These are phyloP conservation scores for Mionectes macconnelli DNA, from an alignment of 2,113 vertebrate genomes.

Conservation along the genomic window DNA sequence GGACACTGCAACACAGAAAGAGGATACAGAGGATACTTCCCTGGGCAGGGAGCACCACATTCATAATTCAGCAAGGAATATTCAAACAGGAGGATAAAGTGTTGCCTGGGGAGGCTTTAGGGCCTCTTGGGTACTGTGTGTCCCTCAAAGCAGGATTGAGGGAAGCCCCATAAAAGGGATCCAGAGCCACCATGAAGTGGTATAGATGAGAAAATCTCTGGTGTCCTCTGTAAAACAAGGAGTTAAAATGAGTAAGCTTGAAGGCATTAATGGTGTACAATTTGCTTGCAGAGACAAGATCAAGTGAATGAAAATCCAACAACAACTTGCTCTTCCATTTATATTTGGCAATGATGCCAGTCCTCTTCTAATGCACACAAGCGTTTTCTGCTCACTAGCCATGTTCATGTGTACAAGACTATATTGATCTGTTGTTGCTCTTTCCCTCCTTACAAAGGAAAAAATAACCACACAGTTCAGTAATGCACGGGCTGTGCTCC, in stretches of 20 bases:
- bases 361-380: background rate
- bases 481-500: background rate
- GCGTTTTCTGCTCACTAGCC: background rate
- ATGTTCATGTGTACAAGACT: background rate
- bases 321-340: background rate
- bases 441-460: background rate
- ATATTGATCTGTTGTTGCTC: conserved; percentile 21
- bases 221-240: background rate
- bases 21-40: background rate
- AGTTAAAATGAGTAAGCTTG: background rate
- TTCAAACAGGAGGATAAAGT: background rate
- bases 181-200: background rate
- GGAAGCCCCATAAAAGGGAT: background rate
- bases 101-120: background rate
- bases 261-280: background rate
- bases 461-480: background rate
- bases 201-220: background rate
- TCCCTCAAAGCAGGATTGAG: background rate
- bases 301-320: background rate
- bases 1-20: background rate
- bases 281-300: background rate
- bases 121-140: too few species aligned
- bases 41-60: background rate
- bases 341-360: background rate
- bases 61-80: background rate